Evolutionary conservation across 23 tunicate genomes (phyloP).

Genomic region (Halocynthia aurantium): DNA sequence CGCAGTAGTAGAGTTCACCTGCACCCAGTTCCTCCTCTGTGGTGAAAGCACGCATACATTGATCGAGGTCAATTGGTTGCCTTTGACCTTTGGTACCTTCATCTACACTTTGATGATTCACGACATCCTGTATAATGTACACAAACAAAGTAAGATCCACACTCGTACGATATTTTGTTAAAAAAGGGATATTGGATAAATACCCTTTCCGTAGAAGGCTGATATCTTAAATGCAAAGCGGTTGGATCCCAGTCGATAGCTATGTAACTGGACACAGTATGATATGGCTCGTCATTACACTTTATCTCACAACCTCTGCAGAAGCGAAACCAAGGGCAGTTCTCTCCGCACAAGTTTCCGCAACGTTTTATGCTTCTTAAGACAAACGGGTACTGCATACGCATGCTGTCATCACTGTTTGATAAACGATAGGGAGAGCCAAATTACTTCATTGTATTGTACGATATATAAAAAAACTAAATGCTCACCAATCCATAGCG

Average conservation of each 20-base stretch:
- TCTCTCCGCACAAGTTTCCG: conserved; percentile 72
- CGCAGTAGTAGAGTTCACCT: conserved; percentile 75
- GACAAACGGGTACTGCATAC: conserved; percentile 66
- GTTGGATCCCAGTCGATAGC: conserved; percentile 97
- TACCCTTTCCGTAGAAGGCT: conserved; percentile 73
- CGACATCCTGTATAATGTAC: conserved; percentile 11
- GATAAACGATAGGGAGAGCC: not conserved
- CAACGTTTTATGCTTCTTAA: conserved; percentile 50
- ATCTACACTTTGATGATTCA: conserved; percentile 17
- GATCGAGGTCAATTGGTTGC: conserved; percentile 58
- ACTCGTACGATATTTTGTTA: not conserved
- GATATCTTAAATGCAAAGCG: conserved; percentile 91
- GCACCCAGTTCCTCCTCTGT: conserved; percentile 79
- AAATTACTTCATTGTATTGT: not conserved
- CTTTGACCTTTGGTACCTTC: conserved; percentile 23
- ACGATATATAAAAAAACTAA: not conserved
- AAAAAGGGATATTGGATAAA: too few species aligned
- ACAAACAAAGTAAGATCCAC: not conserved
- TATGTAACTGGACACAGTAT: conserved; percentile 41
- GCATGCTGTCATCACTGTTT: conserved; percentile 70
- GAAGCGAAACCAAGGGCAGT: conserved; percentile 79
- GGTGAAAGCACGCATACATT: conserved; percentile 74
- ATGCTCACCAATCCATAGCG: conserved; percentile 83
- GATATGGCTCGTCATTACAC: conserved; percentile 61
- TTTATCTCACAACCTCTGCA: conserved; percentile 71